Conservation (phyloP, 2,797 vertebrate species). For the Falco biarmicus region DNA sequence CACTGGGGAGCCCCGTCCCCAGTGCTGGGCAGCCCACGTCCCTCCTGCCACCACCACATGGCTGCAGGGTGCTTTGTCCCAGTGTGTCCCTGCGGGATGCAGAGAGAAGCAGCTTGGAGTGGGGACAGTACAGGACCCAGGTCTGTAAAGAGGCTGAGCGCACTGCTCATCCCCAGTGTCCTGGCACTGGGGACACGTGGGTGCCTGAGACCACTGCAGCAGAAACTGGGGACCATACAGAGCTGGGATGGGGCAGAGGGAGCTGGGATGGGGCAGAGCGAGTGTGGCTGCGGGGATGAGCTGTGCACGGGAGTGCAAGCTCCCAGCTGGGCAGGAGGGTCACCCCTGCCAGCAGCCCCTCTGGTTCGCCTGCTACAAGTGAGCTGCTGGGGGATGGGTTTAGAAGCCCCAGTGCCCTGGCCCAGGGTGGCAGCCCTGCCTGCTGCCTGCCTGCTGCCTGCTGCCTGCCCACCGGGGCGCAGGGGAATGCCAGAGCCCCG, state of each 20-base stretch:
- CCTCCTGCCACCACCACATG: neutral
- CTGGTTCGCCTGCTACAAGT: neutral
- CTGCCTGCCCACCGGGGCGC: neutral
- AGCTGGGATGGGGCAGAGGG: neutral
- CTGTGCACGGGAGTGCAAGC: neutral
- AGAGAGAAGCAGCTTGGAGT: neutral
- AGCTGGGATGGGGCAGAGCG: neutral
- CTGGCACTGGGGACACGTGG: rapidly evolving
- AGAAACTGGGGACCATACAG: neutral
- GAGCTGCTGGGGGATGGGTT: neutral
- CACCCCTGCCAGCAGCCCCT: neutral
- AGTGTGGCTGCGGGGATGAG: neutral
- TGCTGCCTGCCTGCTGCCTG: neutral
- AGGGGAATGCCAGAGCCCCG: constrained; percentile 37
- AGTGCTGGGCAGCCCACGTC: neutral
- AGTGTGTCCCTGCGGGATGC: rapidly evolving
- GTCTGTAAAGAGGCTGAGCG: neutral
- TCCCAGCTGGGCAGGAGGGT: neutral
- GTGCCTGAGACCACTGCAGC: neutral
- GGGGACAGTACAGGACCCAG: neutral
- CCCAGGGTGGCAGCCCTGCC: neutral
- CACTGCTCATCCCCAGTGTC: too few relatives aligned
- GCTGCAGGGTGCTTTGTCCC: neutral
- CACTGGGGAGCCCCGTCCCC: neutral
- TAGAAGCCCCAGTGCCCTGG: neutral